phyloP scores from a whole-genome alignment of 2,797 vertebrate species.

The Falco novaeseelandiae region DNA sequence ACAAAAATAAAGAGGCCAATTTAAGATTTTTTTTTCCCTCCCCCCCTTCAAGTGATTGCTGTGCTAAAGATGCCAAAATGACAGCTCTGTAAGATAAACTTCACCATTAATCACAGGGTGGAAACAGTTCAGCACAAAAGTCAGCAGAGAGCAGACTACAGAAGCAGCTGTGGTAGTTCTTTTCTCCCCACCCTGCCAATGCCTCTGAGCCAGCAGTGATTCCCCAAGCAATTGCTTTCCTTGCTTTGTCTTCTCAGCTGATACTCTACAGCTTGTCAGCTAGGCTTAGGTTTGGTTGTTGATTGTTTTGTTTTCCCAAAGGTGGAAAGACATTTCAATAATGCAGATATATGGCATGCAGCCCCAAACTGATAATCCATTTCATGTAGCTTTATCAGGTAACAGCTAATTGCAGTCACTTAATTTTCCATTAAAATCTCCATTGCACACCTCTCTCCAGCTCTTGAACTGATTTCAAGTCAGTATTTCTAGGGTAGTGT shows the following conservation, averaged over 20 bases:
- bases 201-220: not conserved
- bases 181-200: not conserved
- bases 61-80: constrained; percentile 11
- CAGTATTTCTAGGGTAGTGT: not conserved
- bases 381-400: not conserved
- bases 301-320: not conserved
- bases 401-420: not conserved
- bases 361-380: not conserved
- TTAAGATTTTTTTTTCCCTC: not conserved
- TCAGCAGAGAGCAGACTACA: not conserved
- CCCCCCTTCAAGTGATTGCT: not conserved
- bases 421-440: not conserved
- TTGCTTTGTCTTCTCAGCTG: not conserved
- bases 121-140: constrained; percentile 27
- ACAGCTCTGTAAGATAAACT: not conserved
- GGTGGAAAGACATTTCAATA: not conserved
- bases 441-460: not conserved
- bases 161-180: not conserved
- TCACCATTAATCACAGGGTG: constrained; percentile 9
- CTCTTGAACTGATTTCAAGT: not conserved
- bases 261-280: not conserved
- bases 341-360: not conserved
- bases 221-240: not conserved
- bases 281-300: not conserved
- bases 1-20: not conserved